A percentile compares a stretch with the other conserved stretches of the same genome.
These are phyloP conservation scores for Oncorhynchus tshawytscha DNA, from an alignment of 2,113 vertebrate species.

Conservation along the genomic window DNA sequence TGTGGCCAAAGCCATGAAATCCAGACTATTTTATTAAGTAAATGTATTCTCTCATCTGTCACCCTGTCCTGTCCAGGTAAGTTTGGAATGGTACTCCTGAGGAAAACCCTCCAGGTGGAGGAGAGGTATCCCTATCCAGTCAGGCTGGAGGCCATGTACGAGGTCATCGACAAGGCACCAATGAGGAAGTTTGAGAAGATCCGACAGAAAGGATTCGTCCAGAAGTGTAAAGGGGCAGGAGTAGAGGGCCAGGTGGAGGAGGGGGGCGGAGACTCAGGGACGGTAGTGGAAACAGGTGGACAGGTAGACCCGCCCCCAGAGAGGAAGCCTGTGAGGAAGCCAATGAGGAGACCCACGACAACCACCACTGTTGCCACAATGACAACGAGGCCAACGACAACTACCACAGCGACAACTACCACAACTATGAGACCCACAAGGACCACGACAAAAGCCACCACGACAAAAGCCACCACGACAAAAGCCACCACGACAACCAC, in stretches of 20 bases:
- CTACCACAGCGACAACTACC: constrained; percentile 60
- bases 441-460: constrained; percentile 56
- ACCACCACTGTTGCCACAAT: constrained; percentile 33
- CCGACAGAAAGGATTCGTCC: constrained; percentile 93
- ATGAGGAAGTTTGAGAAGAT: constrained; percentile 90
- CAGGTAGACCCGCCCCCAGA: constrained; percentile 49
- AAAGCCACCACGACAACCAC: constrained; percentile 46
- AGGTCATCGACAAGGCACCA: constrained; percentile 91
- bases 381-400: constrained; percentile 46
- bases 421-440: constrained; percentile 38
- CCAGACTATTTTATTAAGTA: neutral
- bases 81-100: constrained; percentile 95
- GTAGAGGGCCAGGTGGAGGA: constrained; percentile 90
- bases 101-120: constrained; percentile 94
- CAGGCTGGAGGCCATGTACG: constrained; percentile 93
- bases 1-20: neutral
- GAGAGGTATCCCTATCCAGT: constrained; percentile 96
- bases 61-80: constrained; percentile 66
- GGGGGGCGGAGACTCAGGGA: constrained; percentile 40
- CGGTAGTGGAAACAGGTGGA: neutral
- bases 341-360: constrained; percentile 43
- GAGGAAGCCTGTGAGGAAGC: constrained; percentile 71
- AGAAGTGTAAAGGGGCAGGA: constrained; percentile 89
- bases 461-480: constrained; percentile 69
- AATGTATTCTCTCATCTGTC: neutral